Base-by-base conservation (phyloP, 35 echinoderm and acorn worm species). In the Lytechinus variegatus region DNA sequence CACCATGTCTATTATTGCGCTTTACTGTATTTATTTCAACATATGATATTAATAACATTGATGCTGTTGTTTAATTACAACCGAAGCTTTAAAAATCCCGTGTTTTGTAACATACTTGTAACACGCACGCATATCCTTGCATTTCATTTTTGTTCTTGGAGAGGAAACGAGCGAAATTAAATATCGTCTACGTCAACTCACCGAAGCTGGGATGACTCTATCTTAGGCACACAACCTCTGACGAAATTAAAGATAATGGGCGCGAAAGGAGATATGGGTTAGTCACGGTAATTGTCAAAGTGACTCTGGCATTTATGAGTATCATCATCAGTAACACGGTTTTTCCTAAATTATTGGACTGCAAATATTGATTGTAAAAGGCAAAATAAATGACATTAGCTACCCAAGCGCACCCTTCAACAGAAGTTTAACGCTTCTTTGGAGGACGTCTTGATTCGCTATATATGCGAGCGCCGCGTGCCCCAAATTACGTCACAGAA, bases 241-340 rank as follows among this genome's bases (percentile, higher is more conserved):
- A 79, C 66, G n/a, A 24, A 79, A 79, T 79, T 79, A 79, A 16
- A 6, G 16, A 79, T 79, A 79, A 79, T 79, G 66, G 4, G 21
- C 16, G 66, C n/a, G 66, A 79, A 79, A 79, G 66, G 66, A 79
- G 66, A 79, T 24, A 79, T 79, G 21, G 19, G 24, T 79, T 79
- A 79, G 66, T 24, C 66, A 79, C 7, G 66, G 66, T 79, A 79
- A 79, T 79, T 79, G 66, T 79, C 66, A 79, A 79, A 79, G 66
- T 79, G 66, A 79, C 66, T 79, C 66, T 79, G 66, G n/a, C 66
- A 79, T 79, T 79, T 79, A 79, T 24, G 66, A 24, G 66, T 79
- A 79, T 79, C 66, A 79, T 79, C 66, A 79, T 79, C 66, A 79
- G 66, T 27, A 79, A 79, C 66, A 79, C 66, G 66, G 66, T 79